Conservation (phyloP, 1,140 invertebrate genomes). For the Neotoxoptera formosana region DNA sequence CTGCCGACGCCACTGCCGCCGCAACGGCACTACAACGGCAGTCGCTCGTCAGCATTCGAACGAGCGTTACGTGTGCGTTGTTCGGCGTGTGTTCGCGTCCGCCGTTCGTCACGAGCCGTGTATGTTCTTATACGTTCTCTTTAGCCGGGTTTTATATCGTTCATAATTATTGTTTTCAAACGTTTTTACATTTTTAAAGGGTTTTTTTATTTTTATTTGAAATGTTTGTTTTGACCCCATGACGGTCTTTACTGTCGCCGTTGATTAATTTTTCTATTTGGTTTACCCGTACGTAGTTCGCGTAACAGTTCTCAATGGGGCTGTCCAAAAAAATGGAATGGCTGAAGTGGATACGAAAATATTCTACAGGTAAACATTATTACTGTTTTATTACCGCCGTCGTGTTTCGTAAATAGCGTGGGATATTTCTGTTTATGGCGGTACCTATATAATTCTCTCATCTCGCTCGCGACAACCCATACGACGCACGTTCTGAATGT, state of each 20-base stretch:
- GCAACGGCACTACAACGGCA: conserved; percentile 10
- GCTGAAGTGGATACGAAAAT: conserved; percentile 53
- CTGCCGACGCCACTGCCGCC: conserved; percentile 49
- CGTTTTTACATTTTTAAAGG: neutral
- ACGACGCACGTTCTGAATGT: neutral
- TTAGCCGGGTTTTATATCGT: neutral
- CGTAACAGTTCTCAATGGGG: neutral
- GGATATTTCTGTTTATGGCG: neutral
- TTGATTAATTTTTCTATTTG: neutral
- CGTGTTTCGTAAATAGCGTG: neutral
- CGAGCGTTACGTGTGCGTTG: neutral
- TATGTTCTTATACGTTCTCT: neutral
- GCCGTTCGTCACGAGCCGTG: neutral
- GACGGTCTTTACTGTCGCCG: neutral
- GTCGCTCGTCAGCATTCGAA: conserved; percentile 41
- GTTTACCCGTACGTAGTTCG: neutral
- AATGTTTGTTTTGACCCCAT: neutral
- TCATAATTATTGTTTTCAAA: neutral
- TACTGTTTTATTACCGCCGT: neutral
- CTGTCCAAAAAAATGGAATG: conserved; percentile 45
- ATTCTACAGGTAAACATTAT: conserved; percentile 30
- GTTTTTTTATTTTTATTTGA: neutral
- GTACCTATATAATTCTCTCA: neutral
- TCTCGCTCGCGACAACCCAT: neutral
- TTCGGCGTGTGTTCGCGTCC: neutral